Conservation (phyloP, 2,113 vertebrate genomes). For the Pao palembangensis region DNA sequence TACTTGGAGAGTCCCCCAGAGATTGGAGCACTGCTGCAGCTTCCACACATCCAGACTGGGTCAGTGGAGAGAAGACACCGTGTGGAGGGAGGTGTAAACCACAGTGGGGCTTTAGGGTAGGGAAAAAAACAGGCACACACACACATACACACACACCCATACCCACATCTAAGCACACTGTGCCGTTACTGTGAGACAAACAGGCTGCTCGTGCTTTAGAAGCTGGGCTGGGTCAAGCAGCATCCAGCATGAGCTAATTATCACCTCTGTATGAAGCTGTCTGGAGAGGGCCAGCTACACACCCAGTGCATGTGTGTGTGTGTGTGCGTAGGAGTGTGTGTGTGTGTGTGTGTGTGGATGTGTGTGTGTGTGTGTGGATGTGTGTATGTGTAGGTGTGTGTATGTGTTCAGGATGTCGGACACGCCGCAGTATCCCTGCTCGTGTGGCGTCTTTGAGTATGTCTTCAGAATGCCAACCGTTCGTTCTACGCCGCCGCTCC, state of each 20-base stretch:
- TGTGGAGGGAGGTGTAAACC: slow-evolving; percentile 53
- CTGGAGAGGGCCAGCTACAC: slow-evolving; percentile 48
- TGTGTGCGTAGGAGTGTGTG: background rate
- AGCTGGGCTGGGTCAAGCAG: slow-evolving; percentile 45
- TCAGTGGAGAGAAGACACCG: slow-evolving; percentile 54
- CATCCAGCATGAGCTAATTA: slow-evolving; percentile 62
- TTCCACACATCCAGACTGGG: slow-evolving; percentile 57
- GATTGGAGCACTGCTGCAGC: slow-evolving; percentile 43
- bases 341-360: background rate
- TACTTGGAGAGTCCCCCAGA: slow-evolving; percentile 48
- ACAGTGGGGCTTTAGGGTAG: slow-evolving; percentile 12
- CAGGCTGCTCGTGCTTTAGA: slow-evolving; percentile 46
- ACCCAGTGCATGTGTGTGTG: slow-evolving; percentile 18
- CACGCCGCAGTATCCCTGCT: slow-evolving; percentile 24
- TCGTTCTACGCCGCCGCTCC: slow-evolving; percentile 23
- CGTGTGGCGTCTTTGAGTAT: background rate
- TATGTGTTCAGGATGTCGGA: slow-evolving; percentile 38
- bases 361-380: slow-evolving; percentile 4
- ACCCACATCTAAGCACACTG: slow-evolving; percentile 28
- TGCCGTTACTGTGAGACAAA: slow-evolving; percentile 51
- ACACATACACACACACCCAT: slow-evolving; percentile 1
- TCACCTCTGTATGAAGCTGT: slow-evolving; percentile 63
- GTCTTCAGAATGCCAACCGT: slow-evolving; percentile 22
- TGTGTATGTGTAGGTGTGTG: too few relatives aligned
- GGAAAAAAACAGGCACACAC: slow-evolving; percentile 6